phyloP scores from a whole-genome alignment of 37 sponge, comb jelly and placozoan genomes.

The Theonella swinhoei region DNA sequence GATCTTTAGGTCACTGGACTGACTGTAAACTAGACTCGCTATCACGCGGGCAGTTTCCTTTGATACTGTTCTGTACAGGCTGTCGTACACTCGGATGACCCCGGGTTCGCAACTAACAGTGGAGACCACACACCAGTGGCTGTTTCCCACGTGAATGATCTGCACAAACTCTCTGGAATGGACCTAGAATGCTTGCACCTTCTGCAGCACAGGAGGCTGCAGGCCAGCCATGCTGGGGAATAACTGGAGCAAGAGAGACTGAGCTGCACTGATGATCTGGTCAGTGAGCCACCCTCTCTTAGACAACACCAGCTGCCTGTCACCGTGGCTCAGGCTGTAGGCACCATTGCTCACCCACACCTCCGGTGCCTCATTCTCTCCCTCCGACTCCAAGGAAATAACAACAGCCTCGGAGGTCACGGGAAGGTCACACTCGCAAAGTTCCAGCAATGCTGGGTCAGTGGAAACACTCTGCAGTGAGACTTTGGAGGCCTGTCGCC shows the following conservation, averaged over 20 bases:
- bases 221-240: neutral
- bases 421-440: neutral
- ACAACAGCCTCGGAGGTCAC: neutral
- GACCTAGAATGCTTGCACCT: neutral
- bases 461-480: neutral
- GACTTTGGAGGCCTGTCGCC: neutral
- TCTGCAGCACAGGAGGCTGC: neutral
- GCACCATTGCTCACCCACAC: no score
- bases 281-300: neutral
- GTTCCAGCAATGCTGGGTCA: neutral
- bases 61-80: neutral
- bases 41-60: neutral
- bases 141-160: neutral
- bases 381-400: neutral
- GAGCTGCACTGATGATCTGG: neutral
- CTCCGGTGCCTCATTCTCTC: neutral
- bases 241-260: neutral
- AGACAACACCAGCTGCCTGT: neutral
- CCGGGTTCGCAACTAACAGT: neutral
- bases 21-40: neutral
- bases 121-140: constrained; percentile 4
- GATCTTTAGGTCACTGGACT: neutral
- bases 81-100: neutral
- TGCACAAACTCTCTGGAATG: neutral
- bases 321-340: neutral